A percentile compares a stretch with the other conserved stretches of the same genome.
These are phyloP conservation scores for Zoanthus solanderi DNA, from an alignment of 92 coral and sea anemone genomes.

Conservation along the genomic window DNA sequence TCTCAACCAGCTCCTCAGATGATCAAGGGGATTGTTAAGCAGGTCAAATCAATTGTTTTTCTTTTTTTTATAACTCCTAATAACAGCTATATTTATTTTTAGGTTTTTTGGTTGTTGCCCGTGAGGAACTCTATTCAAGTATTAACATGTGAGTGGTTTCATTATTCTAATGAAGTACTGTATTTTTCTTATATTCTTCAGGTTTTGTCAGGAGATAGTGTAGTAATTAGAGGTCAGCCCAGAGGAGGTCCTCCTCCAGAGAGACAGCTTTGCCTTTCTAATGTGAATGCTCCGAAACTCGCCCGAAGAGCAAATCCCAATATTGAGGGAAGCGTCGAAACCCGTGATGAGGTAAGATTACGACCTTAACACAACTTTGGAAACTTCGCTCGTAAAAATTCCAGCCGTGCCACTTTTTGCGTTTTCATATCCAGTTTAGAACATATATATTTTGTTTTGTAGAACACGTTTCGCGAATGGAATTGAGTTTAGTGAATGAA, in stretches of 20 bases:
- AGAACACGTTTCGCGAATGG: neutral
- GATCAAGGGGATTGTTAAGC: slow-evolving; percentile 98
- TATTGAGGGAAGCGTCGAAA: slow-evolving; percentile 83
- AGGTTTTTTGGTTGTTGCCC: neutral
- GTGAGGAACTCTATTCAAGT: neutral
- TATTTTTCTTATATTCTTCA: slow-evolving; percentile 45
- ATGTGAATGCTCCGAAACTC: slow-evolving; percentile 94
- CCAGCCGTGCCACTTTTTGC: neutral
- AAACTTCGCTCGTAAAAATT: neutral
- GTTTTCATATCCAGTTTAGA: neutral
- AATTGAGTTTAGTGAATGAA: neutral
- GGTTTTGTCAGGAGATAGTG: slow-evolving; percentile 98
- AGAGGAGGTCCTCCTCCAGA: slow-evolving; percentile 99
- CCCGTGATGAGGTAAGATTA: slow-evolving; percentile 86
- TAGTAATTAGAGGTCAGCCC: slow-evolving; percentile 96
- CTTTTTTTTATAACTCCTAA: neutral
- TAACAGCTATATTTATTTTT: neutral
- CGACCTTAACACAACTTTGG: neutral
- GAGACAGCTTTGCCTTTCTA: slow-evolving; percentile 94
- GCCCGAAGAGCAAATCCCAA: slow-evolving; percentile 92
- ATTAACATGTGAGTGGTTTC: slow-evolving; percentile 38
- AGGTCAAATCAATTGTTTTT: slow-evolving; percentile 56
- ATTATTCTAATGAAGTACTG: slow-evolving; percentile 15
- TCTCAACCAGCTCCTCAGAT: slow-evolving; percentile 89
- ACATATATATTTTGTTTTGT: neutral